These are phyloP conservation scores for Barnardius zonarius DNA, from an alignment of 2,113 vertebrate species.

Conservation along the genomic window DNA sequence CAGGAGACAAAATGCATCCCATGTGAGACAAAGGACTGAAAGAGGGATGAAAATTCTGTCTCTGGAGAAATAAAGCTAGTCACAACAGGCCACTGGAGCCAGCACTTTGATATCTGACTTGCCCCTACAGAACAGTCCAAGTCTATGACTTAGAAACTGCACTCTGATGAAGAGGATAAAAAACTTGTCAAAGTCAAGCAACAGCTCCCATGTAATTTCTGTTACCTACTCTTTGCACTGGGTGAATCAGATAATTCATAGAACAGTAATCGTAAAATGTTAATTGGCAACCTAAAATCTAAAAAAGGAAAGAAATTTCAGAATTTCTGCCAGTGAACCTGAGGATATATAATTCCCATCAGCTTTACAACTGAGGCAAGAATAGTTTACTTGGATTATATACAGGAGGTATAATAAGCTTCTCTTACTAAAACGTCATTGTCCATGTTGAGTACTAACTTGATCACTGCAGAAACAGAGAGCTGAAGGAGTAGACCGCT, in stretches of 20 bases:
- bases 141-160: not conserved
- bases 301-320: not conserved
- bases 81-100: not conserved
- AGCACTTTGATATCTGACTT: not conserved
- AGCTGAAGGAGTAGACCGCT: not conserved
- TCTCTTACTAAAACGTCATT: not conserved
- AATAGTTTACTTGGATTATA: not conserved
- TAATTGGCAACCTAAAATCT: not conserved
- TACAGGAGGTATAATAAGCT: not conserved
- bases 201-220: not conserved
- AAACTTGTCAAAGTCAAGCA: not conserved
- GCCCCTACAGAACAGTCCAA: not conserved
- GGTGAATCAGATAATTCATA: not conserved
- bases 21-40: not conserved
- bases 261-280: not conserved
- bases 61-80: conserved; percentile 27
- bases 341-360: not conserved
- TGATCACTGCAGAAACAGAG: not conserved
- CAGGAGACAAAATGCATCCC: not conserved
- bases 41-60: not conserved
- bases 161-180: not conserved
- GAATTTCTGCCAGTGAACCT: not conserved
- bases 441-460: not conserved
- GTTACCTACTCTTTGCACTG: not conserved
- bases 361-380: not conserved